Conservation (phyloP, 2,888 invertebrate genomes). For the Pemphredon lugubris region DNA sequence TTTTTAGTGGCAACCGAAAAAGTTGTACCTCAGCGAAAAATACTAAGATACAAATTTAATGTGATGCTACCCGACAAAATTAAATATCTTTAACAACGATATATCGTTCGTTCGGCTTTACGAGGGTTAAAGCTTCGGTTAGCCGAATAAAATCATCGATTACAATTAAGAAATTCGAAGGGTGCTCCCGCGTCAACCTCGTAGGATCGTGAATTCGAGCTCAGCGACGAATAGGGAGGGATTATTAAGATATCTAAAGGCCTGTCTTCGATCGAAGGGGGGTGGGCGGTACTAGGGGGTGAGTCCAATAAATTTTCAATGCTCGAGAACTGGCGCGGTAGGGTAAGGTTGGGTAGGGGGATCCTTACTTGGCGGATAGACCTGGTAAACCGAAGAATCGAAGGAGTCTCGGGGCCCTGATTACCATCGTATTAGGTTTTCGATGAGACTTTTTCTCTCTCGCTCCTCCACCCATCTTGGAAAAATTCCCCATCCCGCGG, state of each 20-base stretch:
- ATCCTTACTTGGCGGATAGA: conserved; percentile 48
- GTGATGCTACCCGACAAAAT: no score
- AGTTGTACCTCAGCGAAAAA: no score
- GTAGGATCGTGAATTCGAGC: conserved; percentile 2
- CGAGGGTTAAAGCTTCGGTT: no score
- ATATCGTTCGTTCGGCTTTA: no score
- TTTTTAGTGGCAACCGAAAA: no score
- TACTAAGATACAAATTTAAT: no score
- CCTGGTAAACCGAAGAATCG: conserved; percentile 59
- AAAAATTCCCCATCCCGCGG: conserved; percentile 43
- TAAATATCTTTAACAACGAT: no score
- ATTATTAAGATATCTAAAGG: conserved; percentile 65
- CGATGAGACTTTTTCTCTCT: conserved; percentile 65
- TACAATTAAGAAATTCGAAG: conserved; percentile 3
- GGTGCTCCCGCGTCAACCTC: background rate
- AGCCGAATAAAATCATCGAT: background rate
- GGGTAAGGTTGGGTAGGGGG: conserved; percentile 18
- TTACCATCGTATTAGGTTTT: conserved; percentile 72
- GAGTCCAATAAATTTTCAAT: conserved; percentile 73
- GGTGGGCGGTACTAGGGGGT: no score
- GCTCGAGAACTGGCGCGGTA: conserved; percentile 45
- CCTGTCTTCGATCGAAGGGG: conserved; percentile 27
- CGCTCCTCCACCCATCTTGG: conserved; percentile 22
- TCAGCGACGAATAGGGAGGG: conserved; percentile 32
- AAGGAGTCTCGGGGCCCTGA: conserved; percentile 64